A percentile compares a stretch with the other conserved stretches of the same genome.
phyloP scores from a whole-genome alignment of 2,797 vertebrate species.

The Catamblyrhynchus diadema region DNA sequence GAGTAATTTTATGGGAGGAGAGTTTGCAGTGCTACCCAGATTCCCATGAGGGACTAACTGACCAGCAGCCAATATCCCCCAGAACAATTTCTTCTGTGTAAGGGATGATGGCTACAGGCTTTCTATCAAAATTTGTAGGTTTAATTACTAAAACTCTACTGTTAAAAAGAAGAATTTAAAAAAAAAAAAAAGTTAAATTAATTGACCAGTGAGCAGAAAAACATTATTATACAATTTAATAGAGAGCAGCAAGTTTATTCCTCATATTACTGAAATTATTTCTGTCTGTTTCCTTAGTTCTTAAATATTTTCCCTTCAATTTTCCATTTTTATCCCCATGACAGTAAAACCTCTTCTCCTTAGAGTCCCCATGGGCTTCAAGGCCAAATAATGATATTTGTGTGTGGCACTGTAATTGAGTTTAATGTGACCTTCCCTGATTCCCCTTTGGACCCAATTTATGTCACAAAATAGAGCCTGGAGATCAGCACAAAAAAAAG shows the following conservation, averaged over 20 bases:
- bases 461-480: background rate
- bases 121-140: background rate
- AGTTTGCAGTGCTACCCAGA: background rate
- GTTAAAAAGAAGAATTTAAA: background rate
- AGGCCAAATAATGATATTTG: background rate
- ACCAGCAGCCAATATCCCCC: background rate
- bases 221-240: background rate
- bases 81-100: background rate
- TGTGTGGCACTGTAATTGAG: background rate
- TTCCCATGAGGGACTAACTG: background rate
- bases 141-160: conserved; percentile 13
- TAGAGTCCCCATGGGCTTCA: background rate
- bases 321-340: background rate
- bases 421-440: background rate
- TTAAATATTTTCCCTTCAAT: background rate
- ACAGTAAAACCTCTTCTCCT: background rate
- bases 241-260: background rate
- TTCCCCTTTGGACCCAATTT: conserved; percentile 12
- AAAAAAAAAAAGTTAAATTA: background rate
- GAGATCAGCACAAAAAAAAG: background rate
- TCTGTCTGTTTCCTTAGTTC: background rate
- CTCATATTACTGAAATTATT: background rate
- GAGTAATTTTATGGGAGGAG: background rate
- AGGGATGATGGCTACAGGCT: background rate
- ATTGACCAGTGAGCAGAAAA: background rate